Evolutionary conservation across 2,888 invertebrate species (phyloP), one percentile per base, ranked within the genome.

Genomic region (Octodonta nipae): DNA sequence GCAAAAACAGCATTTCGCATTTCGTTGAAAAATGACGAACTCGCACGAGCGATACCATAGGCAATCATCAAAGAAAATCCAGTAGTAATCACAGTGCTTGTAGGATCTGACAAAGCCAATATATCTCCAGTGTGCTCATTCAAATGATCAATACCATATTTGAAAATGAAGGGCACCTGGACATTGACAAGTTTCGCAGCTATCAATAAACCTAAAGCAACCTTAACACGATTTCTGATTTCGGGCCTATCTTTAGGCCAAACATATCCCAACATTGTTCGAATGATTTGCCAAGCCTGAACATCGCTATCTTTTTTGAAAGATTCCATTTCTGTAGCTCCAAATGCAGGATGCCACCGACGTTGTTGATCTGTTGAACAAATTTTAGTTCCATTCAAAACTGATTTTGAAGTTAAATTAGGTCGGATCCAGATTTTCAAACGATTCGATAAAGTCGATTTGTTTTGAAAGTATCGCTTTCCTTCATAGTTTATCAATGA

Each of bases 1-100:
- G 93, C 93, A 66, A 98, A 98, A 27, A 98, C 91, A 1, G 96
- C 96, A 67, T 96, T 98, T 17, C 96, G 67, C 11, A 98, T 61
- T 66, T 99, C 98, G 64, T 93, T 96, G 61, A 96, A 89, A 13
- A 83, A 84, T 0, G 91, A 79, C 2, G 95, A 80, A 28, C 88
- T 80, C 2, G 82, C 82, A 44, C 96, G 73, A 1, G 95, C 93
- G 37, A 88, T 64, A 36, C 96, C 98, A 70, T 98, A 24, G n/a
- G 15, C 8, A 17, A 17, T 17, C 8, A 8, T 17, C 17, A 17
- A 6, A 17, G 8, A 17, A 8, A 5, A 17, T 17, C 8, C 79
- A 4, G 82, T 67, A 2, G 89, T 80, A 2, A 81, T 65, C 28
- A 88, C 66, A 2, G 89, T 83, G 50, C 80, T 78, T 0, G 84